Percentiles rank a stretch among this genome's conserved stretches.
These are phyloP conservation scores for Biston betularia DNA, from an alignment of 2,888 invertebrate genomes.

Conservation along the genomic window DNA sequence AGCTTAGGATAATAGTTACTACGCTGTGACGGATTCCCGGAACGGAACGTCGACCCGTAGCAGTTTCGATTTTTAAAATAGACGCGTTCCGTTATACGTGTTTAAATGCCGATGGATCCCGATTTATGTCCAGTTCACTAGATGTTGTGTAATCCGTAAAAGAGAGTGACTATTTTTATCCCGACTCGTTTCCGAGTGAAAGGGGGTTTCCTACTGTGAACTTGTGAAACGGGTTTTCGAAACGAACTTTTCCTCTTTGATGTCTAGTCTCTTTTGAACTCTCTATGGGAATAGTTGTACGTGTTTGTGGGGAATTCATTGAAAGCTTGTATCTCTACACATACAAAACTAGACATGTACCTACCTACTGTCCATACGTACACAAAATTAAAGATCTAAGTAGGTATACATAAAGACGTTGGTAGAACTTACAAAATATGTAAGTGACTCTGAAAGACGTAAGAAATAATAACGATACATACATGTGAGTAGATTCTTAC, in stretches of 20 bases:
- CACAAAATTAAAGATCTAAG: too few relatives aligned
- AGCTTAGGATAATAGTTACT: conserved; percentile 2
- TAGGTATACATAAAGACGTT: too few relatives aligned
- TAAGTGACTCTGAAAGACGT: conserved; percentile 4
- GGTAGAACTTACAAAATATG: too few relatives aligned
- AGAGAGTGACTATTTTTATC: conserved; percentile 73
- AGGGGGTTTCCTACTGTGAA: conserved; percentile 73
- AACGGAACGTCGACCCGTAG: conserved; percentile 68
- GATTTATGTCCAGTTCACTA: conserved; percentile 74
- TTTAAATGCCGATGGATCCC: conserved; percentile 50
- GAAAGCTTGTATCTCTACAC: neutral
- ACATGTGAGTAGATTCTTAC: conserved; percentile 8
- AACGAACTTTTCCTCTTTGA: conserved; percentile 62
- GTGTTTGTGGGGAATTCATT: conserved; percentile 33
- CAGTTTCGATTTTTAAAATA: conserved; percentile 80
- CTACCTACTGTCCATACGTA: neutral
- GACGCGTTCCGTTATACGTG: conserved; percentile 73
- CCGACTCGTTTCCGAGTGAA: conserved; percentile 71
- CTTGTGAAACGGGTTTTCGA: conserved; percentile 64
- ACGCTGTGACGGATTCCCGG: conserved; percentile 64
- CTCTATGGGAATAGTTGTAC: conserved; percentile 10
- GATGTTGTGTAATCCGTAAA: conserved; percentile 73
- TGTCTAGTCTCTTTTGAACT: conserved; percentile 42
- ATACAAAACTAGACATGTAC: neutral
- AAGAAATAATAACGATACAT: conserved; percentile 5